Percentiles rank a stretch among this genome's conserved stretches.
These are phyloP conservation scores for Buphagus erythrorhynchus DNA, from an alignment of 2,797 vertebrate genomes.

Conservation along the genomic window DNA sequence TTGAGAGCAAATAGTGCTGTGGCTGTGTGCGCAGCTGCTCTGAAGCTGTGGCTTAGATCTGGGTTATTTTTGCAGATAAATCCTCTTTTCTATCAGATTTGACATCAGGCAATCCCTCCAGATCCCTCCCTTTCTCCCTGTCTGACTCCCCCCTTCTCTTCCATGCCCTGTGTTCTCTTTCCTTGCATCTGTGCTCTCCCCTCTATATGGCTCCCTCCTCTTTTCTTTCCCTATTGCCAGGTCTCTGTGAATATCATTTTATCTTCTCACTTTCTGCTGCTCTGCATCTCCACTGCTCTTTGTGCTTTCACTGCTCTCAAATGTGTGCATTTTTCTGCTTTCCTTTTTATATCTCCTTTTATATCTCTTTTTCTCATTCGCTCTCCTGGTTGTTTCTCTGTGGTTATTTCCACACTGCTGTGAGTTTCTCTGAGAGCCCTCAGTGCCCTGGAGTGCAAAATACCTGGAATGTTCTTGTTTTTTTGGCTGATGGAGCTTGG, in stretches of 20 bases:
- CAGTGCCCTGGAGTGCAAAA: neutral
- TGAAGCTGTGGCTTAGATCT: slow-evolving; percentile 55
- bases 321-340: neutral
- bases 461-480: neutral
- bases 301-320: neutral
- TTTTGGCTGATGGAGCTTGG: neutral
- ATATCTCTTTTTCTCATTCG: neutral
- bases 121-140: slow-evolving; percentile 4
- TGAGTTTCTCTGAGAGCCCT: neutral
- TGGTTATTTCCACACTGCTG: neutral
- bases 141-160: neutral
- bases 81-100: slow-evolving; percentile 71
- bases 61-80: slow-evolving; percentile 69
- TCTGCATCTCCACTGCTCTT: neutral
- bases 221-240: neutral
- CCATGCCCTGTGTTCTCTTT: neutral
- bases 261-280: neutral
- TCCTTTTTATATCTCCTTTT: neutral
- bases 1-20: neutral
- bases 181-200: neutral
- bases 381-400: neutral
- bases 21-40: slow-evolving; percentile 1
- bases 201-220: neutral
- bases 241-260: neutral
- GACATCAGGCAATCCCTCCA: slow-evolving; percentile 59